Percentiles rank a stretch among this genome's conserved stretches.
Conservation (phyloP, 2,888 invertebrate genomes). For the Drosophila mettleri region DNA sequence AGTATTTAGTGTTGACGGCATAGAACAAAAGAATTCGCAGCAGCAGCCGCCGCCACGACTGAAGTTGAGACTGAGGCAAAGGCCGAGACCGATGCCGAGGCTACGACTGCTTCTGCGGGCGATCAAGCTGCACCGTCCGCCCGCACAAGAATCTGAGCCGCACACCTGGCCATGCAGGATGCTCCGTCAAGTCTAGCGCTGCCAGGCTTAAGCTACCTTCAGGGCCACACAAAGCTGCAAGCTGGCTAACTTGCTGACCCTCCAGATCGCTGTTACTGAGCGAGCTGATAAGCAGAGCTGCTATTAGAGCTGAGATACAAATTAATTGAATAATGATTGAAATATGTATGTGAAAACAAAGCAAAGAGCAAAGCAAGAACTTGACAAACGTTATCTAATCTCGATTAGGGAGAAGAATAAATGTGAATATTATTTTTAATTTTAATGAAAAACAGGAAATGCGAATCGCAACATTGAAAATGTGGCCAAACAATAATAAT, state of each 20-base stretch:
- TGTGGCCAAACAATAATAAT: constrained; percentile 13
- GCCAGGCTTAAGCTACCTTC: constrained; percentile 3
- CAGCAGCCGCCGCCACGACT: constrained; percentile 15
- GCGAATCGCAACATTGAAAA: constrained; percentile 9
- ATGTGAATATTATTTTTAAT: neutral
- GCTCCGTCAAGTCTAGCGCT: constrained; percentile 12
- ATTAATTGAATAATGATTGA: neutral
- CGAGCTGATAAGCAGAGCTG: neutral
- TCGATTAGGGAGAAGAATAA: too few species aligned
- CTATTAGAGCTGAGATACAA: neutral
- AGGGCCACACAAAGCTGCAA: constrained; percentile 36
- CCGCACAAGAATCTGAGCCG: constrained; percentile 5
- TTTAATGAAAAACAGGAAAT: neutral
- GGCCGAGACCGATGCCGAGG: neutral
- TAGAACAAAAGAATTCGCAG: constrained; percentile 78
- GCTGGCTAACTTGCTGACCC: constrained; percentile 19
- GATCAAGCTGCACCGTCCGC: constrained; percentile 25
- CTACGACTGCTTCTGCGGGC: constrained; percentile 22
- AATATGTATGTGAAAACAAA: neutral
- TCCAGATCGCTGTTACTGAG: constrained; percentile 1
- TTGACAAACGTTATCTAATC: neutral
- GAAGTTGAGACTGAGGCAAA: neutral
- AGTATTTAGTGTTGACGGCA: constrained; percentile 84
- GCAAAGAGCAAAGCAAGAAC: neutral
- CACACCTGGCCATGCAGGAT: constrained; percentile 22